Percentiles rank a stretch among this genome's conserved stretches.
These are phyloP conservation scores for Sitophilus oryzae DNA, from an alignment of 1,140 invertebrate species.

Conservation along the genomic window DNA sequence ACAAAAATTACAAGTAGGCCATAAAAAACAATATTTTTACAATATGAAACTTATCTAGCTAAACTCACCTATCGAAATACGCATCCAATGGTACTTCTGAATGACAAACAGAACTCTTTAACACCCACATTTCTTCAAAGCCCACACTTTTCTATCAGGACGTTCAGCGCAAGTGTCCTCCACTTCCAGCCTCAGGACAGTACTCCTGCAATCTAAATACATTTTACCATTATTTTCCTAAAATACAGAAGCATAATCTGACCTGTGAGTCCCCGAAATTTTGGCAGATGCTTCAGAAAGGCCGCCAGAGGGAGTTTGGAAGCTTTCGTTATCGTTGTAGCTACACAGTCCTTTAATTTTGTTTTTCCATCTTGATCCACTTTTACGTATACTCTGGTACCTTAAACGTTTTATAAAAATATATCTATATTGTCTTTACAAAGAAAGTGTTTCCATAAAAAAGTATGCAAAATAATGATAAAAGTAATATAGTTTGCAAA, in stretches of 20 bases:
- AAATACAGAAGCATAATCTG: slow-evolving; percentile 56
- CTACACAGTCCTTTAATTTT: slow-evolving; percentile 82
- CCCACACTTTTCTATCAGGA: slow-evolving; percentile 73
- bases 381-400: slow-evolving; percentile 74
- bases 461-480: no score
- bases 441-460: background rate
- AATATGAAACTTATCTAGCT: background rate
- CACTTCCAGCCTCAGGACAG: slow-evolving; percentile 55
- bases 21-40: no score
- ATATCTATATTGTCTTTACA: background rate
- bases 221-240: no score
- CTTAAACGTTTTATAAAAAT: background rate
- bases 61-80: slow-evolving; percentile 20
- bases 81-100: slow-evolving; percentile 65
- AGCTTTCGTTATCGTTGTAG: slow-evolving; percentile 72
- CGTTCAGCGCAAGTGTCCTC: slow-evolving; percentile 66
- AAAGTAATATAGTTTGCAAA: no score
- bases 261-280: slow-evolving; percentile 80
- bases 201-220: slow-evolving; percentile 56
- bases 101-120: slow-evolving; percentile 72
- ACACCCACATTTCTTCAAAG: slow-evolving; percentile 64
- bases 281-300: slow-evolving; percentile 62
- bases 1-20: no score
- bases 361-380: slow-evolving; percentile 66
- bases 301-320: slow-evolving; percentile 74